phyloP scores from a whole-genome alignment of 2,888 invertebrate species.

The Choreutis nemorana region DNA sequence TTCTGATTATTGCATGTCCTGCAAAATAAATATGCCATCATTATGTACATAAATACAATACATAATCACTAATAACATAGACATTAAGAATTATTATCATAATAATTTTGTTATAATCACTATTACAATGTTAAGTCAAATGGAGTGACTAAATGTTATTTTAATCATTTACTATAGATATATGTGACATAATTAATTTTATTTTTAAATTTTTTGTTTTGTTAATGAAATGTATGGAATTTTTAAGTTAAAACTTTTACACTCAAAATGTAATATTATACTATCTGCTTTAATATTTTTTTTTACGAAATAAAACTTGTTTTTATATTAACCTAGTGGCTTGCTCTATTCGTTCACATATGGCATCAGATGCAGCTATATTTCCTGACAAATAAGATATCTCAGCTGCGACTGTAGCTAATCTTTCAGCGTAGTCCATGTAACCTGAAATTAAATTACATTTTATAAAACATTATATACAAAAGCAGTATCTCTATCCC shows the following conservation, averaged over 20 bases:
- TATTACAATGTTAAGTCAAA: background rate
- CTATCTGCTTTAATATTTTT: slow-evolving; percentile 3
- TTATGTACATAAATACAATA: background rate
- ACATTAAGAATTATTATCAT: background rate
- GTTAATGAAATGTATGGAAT: background rate
- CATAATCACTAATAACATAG: background rate
- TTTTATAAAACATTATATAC: slow-evolving; percentile 1
- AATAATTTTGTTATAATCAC: background rate
- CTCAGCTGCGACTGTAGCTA: slow-evolving; percentile 61
- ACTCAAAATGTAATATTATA: slow-evolving; percentile 3
- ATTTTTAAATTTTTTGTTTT: slow-evolving; percentile 1
- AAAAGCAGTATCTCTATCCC: no score
- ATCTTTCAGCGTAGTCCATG: slow-evolving; percentile 64
- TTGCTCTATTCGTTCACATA: slow-evolving; percentile 60
- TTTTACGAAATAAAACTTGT: no score
- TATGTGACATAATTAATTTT: background rate
- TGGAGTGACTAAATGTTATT: no score
- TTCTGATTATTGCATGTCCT: slow-evolving; percentile 50
- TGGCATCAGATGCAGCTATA: slow-evolving; percentile 56
- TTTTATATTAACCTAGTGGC: slow-evolving; percentile 38
- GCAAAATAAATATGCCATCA: slow-evolving; percentile 9
- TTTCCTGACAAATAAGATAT: slow-evolving; percentile 63
- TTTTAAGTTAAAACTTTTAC: background rate
- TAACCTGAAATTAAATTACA: slow-evolving; percentile 41
- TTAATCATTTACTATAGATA: background rate